Percentiles rank a stretch among this genome's conserved stretches.
These are phyloP conservation scores for Ceuthmochares aereus DNA, from an alignment of 2,113 vertebrate species.

Conservation along the genomic window DNA sequence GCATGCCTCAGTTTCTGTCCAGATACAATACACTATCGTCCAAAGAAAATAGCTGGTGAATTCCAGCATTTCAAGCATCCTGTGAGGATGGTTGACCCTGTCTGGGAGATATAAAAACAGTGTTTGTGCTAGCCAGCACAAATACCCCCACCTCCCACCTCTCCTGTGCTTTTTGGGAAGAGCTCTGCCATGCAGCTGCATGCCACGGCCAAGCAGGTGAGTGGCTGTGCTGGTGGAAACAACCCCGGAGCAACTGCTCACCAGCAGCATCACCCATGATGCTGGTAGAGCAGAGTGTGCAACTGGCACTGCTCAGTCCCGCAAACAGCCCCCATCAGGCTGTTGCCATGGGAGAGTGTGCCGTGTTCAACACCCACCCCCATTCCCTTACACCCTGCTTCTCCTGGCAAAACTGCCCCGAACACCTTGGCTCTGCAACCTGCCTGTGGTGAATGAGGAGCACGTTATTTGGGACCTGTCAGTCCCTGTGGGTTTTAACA, in stretches of 20 bases:
- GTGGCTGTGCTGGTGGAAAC: background rate
- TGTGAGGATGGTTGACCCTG: background rate
- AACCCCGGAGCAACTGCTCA: accelerated
- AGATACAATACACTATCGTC: background rate
- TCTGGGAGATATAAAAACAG: background rate
- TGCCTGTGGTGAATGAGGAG: background rate
- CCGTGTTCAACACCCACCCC: accelerated
- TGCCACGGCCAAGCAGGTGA: background rate
- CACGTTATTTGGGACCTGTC: background rate
- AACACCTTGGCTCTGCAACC: background rate
- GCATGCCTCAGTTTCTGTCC: background rate
- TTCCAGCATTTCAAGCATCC: background rate
- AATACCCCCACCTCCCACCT: background rate
- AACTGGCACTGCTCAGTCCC: accelerated
- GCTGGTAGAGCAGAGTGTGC: background rate
- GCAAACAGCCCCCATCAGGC: background rate
- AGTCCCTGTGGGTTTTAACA: background rate
- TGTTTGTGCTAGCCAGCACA: background rate
- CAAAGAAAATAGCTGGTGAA: slow-evolving; percentile 37
- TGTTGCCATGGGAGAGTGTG: background rate
- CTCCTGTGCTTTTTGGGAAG: background rate
- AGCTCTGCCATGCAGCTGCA: background rate
- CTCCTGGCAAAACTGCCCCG: background rate
- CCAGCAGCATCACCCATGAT: background rate
- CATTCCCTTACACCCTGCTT: accelerated